Percentiles rank a stretch among this genome's conserved stretches.
Evolutionary conservation across 2,888 invertebrate genomes (phyloP).

Genomic region (Monopis laevigella): DNA sequence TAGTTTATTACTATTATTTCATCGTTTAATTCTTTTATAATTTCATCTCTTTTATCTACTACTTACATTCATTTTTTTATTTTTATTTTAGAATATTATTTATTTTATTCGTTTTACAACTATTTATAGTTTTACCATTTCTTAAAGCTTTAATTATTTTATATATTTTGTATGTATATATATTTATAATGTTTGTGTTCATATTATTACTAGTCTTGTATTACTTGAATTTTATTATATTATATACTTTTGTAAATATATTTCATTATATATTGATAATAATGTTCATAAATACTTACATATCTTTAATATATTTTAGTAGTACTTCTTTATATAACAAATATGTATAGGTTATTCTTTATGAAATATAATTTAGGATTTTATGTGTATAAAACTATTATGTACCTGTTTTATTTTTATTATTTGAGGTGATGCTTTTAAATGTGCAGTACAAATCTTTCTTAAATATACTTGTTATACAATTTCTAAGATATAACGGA

Average conservation of each 20-base stretch:
- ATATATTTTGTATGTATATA: background rate
- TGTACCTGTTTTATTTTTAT: slow-evolving; percentile 8
- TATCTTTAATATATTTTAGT: slow-evolving; percentile 19
- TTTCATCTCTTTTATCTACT: slow-evolving; percentile 22
- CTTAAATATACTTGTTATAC: slow-evolving; percentile 22
- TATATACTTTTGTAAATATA: slow-evolving; percentile 54
- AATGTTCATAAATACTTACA: slow-evolving; percentile 13
- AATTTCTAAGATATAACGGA: background rate
- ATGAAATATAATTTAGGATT: too few relatives aligned
- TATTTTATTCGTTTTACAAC: slow-evolving; percentile 20
- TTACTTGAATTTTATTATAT: slow-evolving; percentile 9
- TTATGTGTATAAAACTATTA: slow-evolving; percentile 1
- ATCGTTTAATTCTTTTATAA: slow-evolving; percentile 17
- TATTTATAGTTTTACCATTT: slow-evolving; percentile 17
- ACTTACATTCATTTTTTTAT: slow-evolving; percentile 27
- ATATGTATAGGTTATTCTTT: too few relatives aligned
- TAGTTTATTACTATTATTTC: slow-evolving; percentile 25
- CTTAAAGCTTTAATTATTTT: slow-evolving; percentile 7
- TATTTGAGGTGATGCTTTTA: slow-evolving; percentile 27
- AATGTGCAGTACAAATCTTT: slow-evolving; percentile 28
- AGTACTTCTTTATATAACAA: too few relatives aligned
- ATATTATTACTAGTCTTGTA: slow-evolving; percentile 5
- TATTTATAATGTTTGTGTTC: slow-evolving; percentile 3
- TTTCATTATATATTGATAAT: slow-evolving; percentile 29
- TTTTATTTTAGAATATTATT: slow-evolving; percentile 32